These are phyloP conservation scores for zebrafish (Danio rerio) DNA, from an alignment of 2,113 vertebrate species.

Conservation along the genomic window DNA sequence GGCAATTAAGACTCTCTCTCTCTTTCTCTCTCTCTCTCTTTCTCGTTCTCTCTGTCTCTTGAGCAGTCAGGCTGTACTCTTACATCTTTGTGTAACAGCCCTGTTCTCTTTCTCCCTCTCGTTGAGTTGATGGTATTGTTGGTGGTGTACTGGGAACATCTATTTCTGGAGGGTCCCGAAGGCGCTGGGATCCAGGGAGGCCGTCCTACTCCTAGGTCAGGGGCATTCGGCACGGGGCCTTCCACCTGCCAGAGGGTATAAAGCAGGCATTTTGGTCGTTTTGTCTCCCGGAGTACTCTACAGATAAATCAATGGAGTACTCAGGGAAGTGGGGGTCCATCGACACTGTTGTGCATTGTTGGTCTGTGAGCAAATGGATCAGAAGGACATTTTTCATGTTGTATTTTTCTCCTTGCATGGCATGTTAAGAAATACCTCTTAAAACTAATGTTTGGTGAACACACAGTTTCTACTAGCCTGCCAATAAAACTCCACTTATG, in stretches of 20 bases:
- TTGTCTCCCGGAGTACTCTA: background rate
- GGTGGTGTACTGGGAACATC: constrained; percentile 73
- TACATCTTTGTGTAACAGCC: constrained; percentile 17
- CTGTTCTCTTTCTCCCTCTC: constrained; percentile 31
- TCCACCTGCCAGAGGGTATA: constrained; percentile 29
- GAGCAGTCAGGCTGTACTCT: constrained; percentile 44
- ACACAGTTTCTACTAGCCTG: no score
- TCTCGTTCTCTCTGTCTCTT: constrained; percentile 47
- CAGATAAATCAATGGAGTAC: constrained; percentile 10
- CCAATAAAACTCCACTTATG: no score
- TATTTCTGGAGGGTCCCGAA: constrained; percentile 77
- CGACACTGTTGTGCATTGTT: background rate
- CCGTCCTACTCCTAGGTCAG: constrained; percentile 56
- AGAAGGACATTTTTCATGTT: background rate
- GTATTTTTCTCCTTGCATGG: background rate
- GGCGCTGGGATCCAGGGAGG: constrained; percentile 60
- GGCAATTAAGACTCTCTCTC: constrained; percentile 61
- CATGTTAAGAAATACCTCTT: background rate
- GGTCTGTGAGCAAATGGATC: background rate
- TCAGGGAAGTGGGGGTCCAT: background rate
- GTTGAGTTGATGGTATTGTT: constrained; percentile 52
- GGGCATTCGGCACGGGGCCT: constrained; percentile 46
- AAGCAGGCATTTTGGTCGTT: constrained; percentile 30
- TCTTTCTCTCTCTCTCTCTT: constrained; percentile 46
- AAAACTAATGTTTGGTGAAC: background rate